phyloP scores from a whole-genome alignment of 2,797 vertebrate species.

The Anguilla marmorata region DNA sequence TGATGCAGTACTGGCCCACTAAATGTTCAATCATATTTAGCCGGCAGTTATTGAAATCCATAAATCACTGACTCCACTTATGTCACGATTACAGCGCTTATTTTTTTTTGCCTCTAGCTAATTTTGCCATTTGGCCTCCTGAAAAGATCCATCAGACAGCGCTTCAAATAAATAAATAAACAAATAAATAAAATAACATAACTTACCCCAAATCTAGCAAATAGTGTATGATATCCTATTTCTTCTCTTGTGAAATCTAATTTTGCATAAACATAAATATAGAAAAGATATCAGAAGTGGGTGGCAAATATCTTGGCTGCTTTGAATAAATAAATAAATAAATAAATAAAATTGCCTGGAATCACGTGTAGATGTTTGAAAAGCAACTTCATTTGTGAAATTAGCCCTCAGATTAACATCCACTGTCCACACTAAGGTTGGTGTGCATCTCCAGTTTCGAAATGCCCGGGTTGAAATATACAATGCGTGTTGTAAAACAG shows the following conservation, averaged over 20 bases:
- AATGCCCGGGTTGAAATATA: too few species aligned
- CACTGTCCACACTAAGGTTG: too few species aligned
- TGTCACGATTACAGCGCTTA: constrained; percentile 70
- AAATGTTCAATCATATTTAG: constrained; percentile 77
- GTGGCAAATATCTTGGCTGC: neutral
- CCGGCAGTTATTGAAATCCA: constrained; percentile 78
- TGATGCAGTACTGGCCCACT: constrained; percentile 74
- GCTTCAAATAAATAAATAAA: constrained; percentile 50
- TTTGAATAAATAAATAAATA: too few species aligned
- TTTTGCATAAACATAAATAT: neutral
- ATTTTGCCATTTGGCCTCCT: constrained; percentile 67
- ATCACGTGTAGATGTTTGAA: neutral
- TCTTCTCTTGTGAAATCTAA: neutral
- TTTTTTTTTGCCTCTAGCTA: constrained; percentile 70
- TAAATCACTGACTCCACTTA: constrained; percentile 76
- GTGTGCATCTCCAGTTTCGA: too few species aligned
- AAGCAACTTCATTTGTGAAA: neutral
- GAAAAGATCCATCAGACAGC: constrained; percentile 72
- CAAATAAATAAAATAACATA: neutral
- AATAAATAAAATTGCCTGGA: too few species aligned
- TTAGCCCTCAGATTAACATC: neutral
- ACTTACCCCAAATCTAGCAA: neutral
- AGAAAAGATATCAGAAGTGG: neutral
- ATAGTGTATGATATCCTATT: neutral
- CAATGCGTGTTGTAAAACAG: too few species aligned